A percentile compares a stretch with the other conserved stretches of the same genome.
Evolutionary conservation across 2,113 vertebrate species (phyloP).

Genomic region (Trogon melanurus): DNA sequence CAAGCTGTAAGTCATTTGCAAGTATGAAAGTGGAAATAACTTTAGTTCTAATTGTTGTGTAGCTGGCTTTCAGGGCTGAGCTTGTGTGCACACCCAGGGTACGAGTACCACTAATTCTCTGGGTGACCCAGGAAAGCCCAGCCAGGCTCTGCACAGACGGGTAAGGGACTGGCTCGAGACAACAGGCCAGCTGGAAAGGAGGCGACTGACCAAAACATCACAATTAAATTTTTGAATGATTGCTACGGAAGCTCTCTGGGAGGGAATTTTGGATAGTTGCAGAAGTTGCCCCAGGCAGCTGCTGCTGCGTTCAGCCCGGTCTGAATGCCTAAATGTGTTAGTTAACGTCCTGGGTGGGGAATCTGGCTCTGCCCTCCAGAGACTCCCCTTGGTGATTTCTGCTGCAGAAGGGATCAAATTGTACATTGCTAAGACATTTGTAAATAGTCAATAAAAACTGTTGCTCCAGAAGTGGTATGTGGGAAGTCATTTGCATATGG

Average conservation of each 20-base stretch:
- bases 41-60: neutral
- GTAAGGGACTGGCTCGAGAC: neutral
- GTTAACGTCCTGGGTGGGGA: neutral
- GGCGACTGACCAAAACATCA: neutral
- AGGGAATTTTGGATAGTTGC: neutral
- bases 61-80: neutral
- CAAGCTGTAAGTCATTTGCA: neutral
- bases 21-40: neutral
- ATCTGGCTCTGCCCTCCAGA: neutral
- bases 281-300: conserved; percentile 5
- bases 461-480: neutral
- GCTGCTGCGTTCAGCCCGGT: neutral
- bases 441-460: neutral
- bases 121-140: neutral
- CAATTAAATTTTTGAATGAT: neutral
- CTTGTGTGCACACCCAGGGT: neutral
- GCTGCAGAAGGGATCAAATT: neutral
- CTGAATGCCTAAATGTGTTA: neutral
- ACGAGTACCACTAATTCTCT: rapidly evolving
- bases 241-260: neutral
- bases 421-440: neutral
- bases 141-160: neutral
- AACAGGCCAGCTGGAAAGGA: neutral
- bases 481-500: neutral
- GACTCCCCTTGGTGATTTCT: neutral